Evolutionary conservation across 1,140 invertebrate species (phyloP).

Genomic region (Zaprionus tsacasi): DNA sequence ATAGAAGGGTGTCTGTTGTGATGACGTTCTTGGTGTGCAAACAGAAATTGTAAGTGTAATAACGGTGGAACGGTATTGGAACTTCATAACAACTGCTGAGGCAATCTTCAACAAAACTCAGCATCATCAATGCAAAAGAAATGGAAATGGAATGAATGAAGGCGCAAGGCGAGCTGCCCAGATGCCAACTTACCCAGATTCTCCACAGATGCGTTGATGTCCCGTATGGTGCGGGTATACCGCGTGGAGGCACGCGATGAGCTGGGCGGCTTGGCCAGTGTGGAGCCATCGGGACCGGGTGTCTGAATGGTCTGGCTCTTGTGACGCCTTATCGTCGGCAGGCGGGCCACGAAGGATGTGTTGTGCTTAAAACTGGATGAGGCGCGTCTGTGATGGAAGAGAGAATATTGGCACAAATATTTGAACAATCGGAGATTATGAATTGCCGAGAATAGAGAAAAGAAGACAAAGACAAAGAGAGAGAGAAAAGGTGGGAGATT

Average conservation of each 20-base stretch:
- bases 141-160: slow-evolving; percentile 7
- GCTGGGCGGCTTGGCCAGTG: slow-evolving; percentile 83
- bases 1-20: slow-evolving; percentile 12
- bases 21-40: slow-evolving; percentile 24
- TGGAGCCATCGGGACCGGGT: slow-evolving; percentile 85
- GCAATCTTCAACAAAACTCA: slow-evolving; percentile 57
- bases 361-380: slow-evolving; percentile 95
- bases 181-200: slow-evolving; percentile 87
- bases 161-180: slow-evolving; percentile 5
- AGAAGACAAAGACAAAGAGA: slow-evolving; percentile 6
- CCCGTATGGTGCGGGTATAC: slow-evolving; percentile 86
- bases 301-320: slow-evolving; percentile 90
- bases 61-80: slow-evolving; percentile 35
- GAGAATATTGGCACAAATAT: slow-evolving; percentile 17
- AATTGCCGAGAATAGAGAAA: neutral
- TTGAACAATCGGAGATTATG: slow-evolving; percentile 21
- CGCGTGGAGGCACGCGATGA: slow-evolving; percentile 80
- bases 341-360: slow-evolving; percentile 93
- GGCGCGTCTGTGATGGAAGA: slow-evolving; percentile 85
- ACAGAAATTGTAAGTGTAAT: slow-evolving; percentile 39
- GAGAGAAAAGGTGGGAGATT: neutral
- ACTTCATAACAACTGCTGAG: slow-evolving; percentile 42
- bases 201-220: slow-evolving; percentile 89
- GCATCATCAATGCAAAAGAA: slow-evolving; percentile 52
- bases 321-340: slow-evolving; percentile 93